These are phyloP conservation scores for Hyla sarda DNA, from an alignment of 2,113 vertebrate genomes.

Conservation along the genomic window DNA sequence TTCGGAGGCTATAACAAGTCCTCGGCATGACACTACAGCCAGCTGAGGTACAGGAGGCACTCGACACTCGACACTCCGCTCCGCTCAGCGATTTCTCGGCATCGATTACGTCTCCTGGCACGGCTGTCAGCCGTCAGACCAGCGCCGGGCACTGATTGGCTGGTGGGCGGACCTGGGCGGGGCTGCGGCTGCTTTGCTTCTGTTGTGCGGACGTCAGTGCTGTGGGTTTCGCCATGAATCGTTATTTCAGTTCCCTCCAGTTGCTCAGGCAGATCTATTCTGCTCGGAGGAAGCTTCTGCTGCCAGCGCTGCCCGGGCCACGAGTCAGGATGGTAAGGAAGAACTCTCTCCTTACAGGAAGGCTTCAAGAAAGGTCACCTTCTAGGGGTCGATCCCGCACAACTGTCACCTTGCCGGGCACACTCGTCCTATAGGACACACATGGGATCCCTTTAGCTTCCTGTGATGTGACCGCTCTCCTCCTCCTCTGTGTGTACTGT, in stretches of 20 bases:
- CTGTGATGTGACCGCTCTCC: too few species aligned
- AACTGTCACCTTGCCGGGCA: neutral
- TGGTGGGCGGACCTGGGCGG: neutral
- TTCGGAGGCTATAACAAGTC: too few species aligned
- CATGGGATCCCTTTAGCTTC: too few species aligned
- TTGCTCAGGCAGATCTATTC: neutral
- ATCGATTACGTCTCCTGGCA: neutral
- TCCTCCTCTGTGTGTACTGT: too few species aligned
- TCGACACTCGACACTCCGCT: too few species aligned
- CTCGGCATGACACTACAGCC: too few species aligned
- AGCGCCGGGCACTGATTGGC: neutral
- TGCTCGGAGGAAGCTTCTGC: neutral
- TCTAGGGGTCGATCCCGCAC: neutral
- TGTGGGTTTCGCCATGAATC: neutral
- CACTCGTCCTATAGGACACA: too few species aligned
- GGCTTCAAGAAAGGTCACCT: conserved; percentile 46
- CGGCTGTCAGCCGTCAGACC: too few species aligned
- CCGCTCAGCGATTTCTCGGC: neutral
- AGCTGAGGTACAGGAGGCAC: too few species aligned
- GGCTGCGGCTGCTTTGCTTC: too few species aligned
- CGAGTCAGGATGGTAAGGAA: conserved; percentile 37
- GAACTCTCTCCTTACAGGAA: too few species aligned
- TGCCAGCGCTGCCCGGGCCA: too few species aligned
- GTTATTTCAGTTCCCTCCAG: conserved; percentile 12
- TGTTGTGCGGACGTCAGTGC: neutral